phyloP scores from a whole-genome alignment of 2,888 invertebrate species.

The Isoperla grammatica region DNA sequence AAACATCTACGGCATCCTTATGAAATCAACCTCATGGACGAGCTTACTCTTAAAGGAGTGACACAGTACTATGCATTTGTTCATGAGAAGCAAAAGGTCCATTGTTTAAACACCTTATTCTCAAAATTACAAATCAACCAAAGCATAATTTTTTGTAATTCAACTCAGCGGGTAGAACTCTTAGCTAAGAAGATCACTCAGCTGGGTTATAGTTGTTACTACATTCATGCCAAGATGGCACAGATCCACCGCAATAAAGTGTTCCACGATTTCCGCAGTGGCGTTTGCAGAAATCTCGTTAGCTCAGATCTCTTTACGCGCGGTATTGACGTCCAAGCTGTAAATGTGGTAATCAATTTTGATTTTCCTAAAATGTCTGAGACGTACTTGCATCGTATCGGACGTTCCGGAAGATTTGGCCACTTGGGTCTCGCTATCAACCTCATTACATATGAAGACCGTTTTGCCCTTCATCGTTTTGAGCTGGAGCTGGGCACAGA shows the following conservation, averaged over 20 bases:
- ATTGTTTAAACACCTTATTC: conserved; percentile 98
- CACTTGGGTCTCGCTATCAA: conserved; percentile 99
- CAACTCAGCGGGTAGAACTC: conserved; percentile 97
- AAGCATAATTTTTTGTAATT: conserved; percentile 99
- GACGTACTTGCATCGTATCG: conserved; percentile 98
- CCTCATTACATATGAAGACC: conserved; percentile 98
- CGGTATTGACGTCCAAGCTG: conserved; percentile 99
- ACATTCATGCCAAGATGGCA: conserved; percentile 99
- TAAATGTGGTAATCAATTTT: conserved; percentile 99
- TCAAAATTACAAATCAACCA: conserved; percentile 99
- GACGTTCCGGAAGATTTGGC: conserved; percentile 96
- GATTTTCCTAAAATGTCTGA: conserved; percentile 99
- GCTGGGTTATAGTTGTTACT: conserved; percentile 98
- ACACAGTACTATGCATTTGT: conserved; percentile 99
- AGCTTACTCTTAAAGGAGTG: conserved; percentile 96
- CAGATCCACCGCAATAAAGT: conserved; percentile 98
- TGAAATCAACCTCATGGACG: conserved; percentile 99
- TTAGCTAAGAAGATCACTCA: conserved; percentile 99
- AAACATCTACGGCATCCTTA: conserved; percentile 95
- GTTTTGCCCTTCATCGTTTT: conserved; percentile 95
- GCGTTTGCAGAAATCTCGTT: conserved; percentile 94
- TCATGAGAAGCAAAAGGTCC: conserved; percentile 99
- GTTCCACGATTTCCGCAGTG: conserved; percentile 98
- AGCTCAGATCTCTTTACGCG: conserved; percentile 92
- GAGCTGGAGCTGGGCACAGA: conserved; percentile 98